These are phyloP conservation scores for Sebastes hopkinsi DNA, from an alignment of 2,797 vertebrate species.

Conservation along the genomic window DNA sequence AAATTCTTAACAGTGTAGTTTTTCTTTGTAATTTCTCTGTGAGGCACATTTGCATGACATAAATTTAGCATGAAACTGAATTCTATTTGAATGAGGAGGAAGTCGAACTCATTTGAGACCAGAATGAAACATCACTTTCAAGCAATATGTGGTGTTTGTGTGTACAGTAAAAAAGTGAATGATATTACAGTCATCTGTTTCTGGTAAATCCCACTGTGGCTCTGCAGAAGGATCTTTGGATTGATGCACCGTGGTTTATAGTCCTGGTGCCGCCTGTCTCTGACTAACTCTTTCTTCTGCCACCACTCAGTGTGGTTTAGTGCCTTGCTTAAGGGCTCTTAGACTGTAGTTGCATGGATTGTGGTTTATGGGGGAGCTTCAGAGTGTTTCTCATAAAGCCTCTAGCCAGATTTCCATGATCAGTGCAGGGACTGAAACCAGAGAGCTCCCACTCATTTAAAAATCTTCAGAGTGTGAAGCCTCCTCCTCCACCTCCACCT, in stretches of 20 bases:
- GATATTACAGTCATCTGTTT: not conserved
- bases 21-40: not conserved
- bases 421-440: slow-evolving; percentile 15
- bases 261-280: not conserved
- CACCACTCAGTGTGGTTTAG: not conserved
- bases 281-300: not conserved
- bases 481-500: not conserved
- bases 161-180: not conserved
- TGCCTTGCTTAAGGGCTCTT: slow-evolving; percentile 18
- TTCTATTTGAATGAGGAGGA: not conserved
- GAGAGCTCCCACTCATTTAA: slow-evolving; percentile 18
- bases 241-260: not conserved
- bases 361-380: not conserved
- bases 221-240: not conserved
- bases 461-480: not conserved
- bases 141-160: not conserved
- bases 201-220: not conserved
- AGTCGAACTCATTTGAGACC: not conserved
- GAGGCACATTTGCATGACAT: not conserved
- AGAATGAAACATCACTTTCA: not conserved
- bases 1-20: no score
- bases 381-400: not conserved
- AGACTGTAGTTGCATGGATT: not conserved
- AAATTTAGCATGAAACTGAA: not conserved
- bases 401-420: slow-evolving; percentile 7